These are phyloP conservation scores for Aleiodes leptofemur DNA, from an alignment of 2,888 invertebrate species.

Conservation along the genomic window DNA sequence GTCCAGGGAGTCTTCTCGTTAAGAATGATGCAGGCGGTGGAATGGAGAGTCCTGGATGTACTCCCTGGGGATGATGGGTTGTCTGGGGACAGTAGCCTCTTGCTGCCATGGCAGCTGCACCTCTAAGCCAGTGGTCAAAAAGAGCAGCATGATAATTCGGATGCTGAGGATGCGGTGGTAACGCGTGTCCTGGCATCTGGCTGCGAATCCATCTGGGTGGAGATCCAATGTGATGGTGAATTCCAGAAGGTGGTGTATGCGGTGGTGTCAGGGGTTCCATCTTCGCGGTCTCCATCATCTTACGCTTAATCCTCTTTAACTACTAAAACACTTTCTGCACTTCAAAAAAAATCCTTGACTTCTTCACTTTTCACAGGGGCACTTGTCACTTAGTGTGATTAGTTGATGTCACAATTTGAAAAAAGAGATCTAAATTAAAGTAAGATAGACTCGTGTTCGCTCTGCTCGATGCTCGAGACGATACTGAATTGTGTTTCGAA, in stretches of 20 bases:
- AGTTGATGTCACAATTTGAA: slow-evolving; percentile 5
- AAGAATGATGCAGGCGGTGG: slow-evolving; percentile 77
- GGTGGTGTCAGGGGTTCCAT: slow-evolving; percentile 73
- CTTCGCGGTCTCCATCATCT: slow-evolving; percentile 66
- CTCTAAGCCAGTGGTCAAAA: slow-evolving; percentile 69
- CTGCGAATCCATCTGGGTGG: slow-evolving; percentile 64
- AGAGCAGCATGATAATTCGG: slow-evolving; percentile 65
- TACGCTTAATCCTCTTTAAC: neutral
- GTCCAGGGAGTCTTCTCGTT: slow-evolving; percentile 85
- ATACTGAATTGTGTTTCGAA: slow-evolving; percentile 58
- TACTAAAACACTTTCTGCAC: neutral
- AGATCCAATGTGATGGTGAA: slow-evolving; percentile 46
- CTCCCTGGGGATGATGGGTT: slow-evolving; percentile 75
- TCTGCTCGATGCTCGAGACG: slow-evolving; percentile 62
- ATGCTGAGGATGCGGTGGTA: slow-evolving; percentile 54
- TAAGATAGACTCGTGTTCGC: slow-evolving; percentile 19
- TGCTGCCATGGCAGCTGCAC: slow-evolving; percentile 67
- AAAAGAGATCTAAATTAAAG: neutral
- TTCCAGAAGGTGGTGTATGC: slow-evolving; percentile 67
- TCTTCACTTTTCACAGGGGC: neutral
- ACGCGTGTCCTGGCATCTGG: slow-evolving; percentile 54
- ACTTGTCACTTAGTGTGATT: neutral
- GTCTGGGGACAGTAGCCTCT: slow-evolving; percentile 75
- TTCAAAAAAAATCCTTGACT: neutral
- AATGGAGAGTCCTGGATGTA: slow-evolving; percentile 64